A percentile compares a stretch with the other conserved stretches of the same genome.
These are phyloP conservation scores for Hafferia zeledoni DNA, from an alignment of 2,797 vertebrate genomes.

Conservation along the genomic window DNA sequence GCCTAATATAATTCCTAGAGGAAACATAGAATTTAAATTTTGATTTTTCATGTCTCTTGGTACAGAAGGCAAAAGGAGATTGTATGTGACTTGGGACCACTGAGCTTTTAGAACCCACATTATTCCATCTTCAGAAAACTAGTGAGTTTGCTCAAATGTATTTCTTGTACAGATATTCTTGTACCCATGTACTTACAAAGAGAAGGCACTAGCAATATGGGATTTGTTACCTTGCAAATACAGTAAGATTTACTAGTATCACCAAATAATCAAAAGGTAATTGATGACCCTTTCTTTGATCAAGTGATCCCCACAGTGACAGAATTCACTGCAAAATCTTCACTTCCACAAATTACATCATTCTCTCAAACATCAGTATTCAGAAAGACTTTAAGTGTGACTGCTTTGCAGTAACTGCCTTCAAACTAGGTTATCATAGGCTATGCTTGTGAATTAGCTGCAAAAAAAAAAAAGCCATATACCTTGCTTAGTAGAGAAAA, in stretches of 20 bases:
- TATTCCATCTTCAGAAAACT: neutral
- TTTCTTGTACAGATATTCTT: neutral
- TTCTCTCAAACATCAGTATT: neutral
- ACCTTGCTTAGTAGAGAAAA: neutral
- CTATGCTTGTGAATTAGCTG: neutral
- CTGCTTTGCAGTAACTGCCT: neutral
- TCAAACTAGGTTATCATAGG: neutral
- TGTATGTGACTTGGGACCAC: neutral
- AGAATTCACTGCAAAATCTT: neutral
- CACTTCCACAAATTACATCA: neutral
- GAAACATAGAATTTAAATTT: neutral
- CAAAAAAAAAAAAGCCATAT: neutral
- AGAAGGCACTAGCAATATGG: neutral
- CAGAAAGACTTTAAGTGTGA: neutral
- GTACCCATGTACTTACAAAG: neutral
- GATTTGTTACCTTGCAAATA: neutral
- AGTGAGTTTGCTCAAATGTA: neutral
- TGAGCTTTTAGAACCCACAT: neutral
- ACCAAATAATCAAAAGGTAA: neutral
- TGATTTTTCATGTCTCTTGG: neutral
- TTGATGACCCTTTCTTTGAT: neutral
- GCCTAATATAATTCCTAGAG: neutral
- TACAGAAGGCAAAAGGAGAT: neutral
- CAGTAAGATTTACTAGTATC: neutral
- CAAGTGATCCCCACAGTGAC: neutral